A percentile compares a stretch with the other conserved stretches of the same genome.
These are phyloP conservation scores for Nasonia oneida DNA, from an alignment of 2,888 invertebrate genomes.

Conservation along the genomic window DNA sequence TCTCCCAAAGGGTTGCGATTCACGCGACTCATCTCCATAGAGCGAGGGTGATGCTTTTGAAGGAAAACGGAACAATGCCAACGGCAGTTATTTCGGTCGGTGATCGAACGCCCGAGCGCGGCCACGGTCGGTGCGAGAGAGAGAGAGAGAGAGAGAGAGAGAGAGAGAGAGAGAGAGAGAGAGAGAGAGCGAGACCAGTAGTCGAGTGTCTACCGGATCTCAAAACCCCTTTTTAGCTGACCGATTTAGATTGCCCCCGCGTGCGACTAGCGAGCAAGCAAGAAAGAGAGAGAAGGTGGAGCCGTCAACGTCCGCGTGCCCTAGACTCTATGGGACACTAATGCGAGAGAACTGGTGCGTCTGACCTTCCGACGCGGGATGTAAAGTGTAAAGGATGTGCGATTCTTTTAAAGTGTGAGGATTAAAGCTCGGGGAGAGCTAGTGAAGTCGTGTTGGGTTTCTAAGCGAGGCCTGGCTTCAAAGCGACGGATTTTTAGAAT, in stretches of 20 bases:
- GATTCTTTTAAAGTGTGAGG: neutral
- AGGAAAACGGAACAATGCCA: constrained; percentile 77
- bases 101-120: constrained; percentile 75
- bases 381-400: neutral
- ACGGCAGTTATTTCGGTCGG: constrained; percentile 73
- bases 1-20: neutral
- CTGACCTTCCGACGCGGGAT: constrained; percentile 39
- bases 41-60: constrained; percentile 62
- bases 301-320: constrained; percentile 41
- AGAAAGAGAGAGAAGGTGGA: constrained; percentile 27
- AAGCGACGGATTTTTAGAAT: neutral
- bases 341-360: neutral
- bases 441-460: neutral
- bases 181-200: constrained; percentile 48
- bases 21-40: neutral
- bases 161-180: too few species aligned
- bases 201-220: constrained; percentile 62
- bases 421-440: neutral
- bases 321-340: constrained; percentile 56
- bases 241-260: constrained; percentile 69
- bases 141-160: too few species aligned
- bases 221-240: constrained; percentile 66
- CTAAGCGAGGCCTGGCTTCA: neutral
- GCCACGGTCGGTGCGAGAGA: constrained; percentile 72
- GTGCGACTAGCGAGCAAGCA: constrained; percentile 30